These are phyloP conservation scores for Caenorhabditis sinica DNA, from an alignment of 2,888 invertebrate species.

Conservation along the genomic window DNA sequence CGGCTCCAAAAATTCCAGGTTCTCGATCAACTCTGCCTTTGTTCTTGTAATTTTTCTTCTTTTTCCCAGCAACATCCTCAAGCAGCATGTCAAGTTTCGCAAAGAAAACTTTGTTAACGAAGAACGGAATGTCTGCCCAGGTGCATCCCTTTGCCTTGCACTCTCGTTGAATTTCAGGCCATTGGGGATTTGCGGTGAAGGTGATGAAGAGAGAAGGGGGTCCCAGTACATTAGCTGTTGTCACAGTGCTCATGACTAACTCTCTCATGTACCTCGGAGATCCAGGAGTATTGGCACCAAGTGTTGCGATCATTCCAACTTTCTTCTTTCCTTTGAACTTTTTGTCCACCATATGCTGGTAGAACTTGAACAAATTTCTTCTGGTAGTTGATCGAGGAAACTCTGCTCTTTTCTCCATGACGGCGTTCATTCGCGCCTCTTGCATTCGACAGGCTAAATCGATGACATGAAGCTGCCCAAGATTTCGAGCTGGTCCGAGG, in stretches of 20 bases:
- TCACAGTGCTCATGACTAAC: slow-evolving; percentile 26
- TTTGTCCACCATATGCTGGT: neutral
- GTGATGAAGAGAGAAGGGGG: slow-evolving; percentile 40
- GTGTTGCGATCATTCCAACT: slow-evolving; percentile 14
- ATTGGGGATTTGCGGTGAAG: slow-evolving; percentile 27
- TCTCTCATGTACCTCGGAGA: slow-evolving; percentile 19
- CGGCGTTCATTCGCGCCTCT: neutral
- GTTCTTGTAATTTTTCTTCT: neutral
- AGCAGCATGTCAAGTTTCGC: slow-evolving; percentile 16
- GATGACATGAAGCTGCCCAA: neutral
- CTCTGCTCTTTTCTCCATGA: slow-evolving; percentile 1
- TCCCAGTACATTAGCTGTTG: slow-evolving; percentile 14
- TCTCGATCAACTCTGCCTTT: neutral
- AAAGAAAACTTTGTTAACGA: slow-evolving; percentile 25
- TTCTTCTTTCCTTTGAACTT: neutral
- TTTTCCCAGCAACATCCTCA: neutral
- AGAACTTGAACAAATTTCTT: neutral
- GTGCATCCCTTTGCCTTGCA: neutral
- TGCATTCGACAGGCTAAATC: neutral
- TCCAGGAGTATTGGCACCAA: slow-evolving; percentile 8
- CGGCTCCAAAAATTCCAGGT: slow-evolving; percentile 30
- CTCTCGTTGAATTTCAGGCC: slow-evolving; percentile 27
- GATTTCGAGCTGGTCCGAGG: no score
- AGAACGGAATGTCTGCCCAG: slow-evolving; percentile 33
- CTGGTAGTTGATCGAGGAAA: neutral